These are phyloP conservation scores for Acanthopagrus latus DNA, from an alignment of 2,797 vertebrate genomes.

Conservation along the genomic window DNA sequence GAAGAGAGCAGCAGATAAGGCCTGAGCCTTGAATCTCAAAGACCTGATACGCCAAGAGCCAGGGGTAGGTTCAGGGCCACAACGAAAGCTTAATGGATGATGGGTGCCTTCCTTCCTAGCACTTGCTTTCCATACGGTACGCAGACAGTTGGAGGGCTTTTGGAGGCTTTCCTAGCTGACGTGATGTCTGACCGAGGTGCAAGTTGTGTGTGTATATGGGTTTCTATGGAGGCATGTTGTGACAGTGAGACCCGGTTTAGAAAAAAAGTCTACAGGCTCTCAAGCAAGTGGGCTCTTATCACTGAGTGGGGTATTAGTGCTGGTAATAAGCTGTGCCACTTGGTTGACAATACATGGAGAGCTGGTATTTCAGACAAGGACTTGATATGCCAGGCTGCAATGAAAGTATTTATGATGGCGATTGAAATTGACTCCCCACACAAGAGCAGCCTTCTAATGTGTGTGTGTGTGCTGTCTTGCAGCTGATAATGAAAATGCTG, in stretches of 20 bases:
- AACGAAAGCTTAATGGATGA: constrained; percentile 60
- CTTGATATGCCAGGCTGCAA: constrained; percentile 64
- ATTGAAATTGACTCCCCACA: constrained; percentile 67
- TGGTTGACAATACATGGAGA: constrained; percentile 71
- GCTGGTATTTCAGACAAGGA: constrained; percentile 75
- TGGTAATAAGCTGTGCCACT: constrained; percentile 78
- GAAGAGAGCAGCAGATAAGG: constrained; percentile 56
- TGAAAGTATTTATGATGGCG: constrained; percentile 64
- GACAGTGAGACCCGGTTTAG: constrained; percentile 51
- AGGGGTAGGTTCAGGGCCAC: constrained; percentile 45
- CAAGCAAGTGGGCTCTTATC: constrained; percentile 78
- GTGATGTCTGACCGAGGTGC: constrained; percentile 5
- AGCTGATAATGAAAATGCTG: constrained; percentile 65
- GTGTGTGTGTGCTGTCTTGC: constrained; percentile 43
- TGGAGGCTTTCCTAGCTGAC: constrained; percentile 16
- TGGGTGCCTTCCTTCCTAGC: constrained; percentile 28
- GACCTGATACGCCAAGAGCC: constrained; percentile 59
- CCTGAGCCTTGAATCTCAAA: constrained; percentile 47
- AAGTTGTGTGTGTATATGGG: not conserved
- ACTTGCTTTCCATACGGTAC: constrained; percentile 1
- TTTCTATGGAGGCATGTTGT: constrained; percentile 10
- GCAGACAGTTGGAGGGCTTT: constrained; percentile 2
- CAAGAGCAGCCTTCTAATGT: constrained; percentile 46
- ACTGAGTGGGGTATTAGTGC: constrained; percentile 73
- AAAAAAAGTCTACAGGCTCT: constrained; percentile 61